Base-by-base conservation (phyloP, 2,888 invertebrate species). In the Caenorhabditis sp. region DNA sequence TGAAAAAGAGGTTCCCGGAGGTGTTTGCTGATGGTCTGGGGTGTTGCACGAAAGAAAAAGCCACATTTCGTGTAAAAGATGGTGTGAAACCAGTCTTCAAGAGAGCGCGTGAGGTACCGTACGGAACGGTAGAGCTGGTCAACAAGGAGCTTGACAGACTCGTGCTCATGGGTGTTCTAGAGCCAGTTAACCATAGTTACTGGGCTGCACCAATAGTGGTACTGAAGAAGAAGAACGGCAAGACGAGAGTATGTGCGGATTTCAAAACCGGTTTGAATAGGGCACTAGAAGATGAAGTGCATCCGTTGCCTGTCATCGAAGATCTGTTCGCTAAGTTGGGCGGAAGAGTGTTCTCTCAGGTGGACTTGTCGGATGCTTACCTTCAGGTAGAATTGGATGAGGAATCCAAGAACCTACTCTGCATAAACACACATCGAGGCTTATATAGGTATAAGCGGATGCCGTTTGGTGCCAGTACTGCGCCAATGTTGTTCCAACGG, bases 151-250 rank as follows among this genome's bases (percentile, higher is more conserved):
- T 81, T n/a, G 61, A 77, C 12, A 61, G 79, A 10, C 61, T 80
- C 8, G 51, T 64, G 26, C 12, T 62, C 8, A 31, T 58, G 5
- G 76, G 75, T n/a, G 76, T 71, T 0, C 24, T 77, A 5, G 53
- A 70, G 43, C 49, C 58, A 49, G 69, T 79, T 10, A 58, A 60
- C 10, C 66, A 58, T 49, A 58, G 63, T 31, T 53, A 69, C 10
- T 83, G 78, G 77, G 83, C 80, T 8, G 69, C 81, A 24, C 81
- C 83, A 1, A 53, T 82, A 10, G 77, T 83, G 12, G 51, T 62
- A 10, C 79, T 82, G 1, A 59, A 43, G 27, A 69, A 64, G 58
- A 55, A 58, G 17, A 66, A 54, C 54, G 77, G 79, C 21, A 36
- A 36, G 14, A 63, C 72, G 19, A 17, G 81, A 12, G 26, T 81